These are phyloP conservation scores for Heliconius hermathena DNA, from an alignment of 1,140 invertebrate species.

Conservation along the genomic window DNA sequence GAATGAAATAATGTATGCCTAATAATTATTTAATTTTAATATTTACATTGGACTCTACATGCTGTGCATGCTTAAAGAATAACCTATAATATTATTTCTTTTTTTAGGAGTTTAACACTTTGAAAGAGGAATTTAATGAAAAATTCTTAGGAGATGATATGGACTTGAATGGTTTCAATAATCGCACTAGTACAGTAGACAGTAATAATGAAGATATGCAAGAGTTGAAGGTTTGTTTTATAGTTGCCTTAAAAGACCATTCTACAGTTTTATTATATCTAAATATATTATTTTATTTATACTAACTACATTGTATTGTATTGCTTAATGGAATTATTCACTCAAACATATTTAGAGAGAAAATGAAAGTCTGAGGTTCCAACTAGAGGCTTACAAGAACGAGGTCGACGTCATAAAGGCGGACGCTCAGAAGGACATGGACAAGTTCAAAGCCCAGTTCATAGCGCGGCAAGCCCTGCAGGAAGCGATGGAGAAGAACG, in stretches of 20 bases:
- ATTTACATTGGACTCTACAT: background rate
- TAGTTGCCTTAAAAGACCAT: background rate
- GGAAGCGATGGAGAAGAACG: conserved; percentile 61
- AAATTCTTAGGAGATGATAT: conserved; percentile 65
- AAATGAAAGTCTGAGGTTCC: conserved; percentile 94
- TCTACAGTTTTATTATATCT: background rate
- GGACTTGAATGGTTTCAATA: conserved; percentile 57
- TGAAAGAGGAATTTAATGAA: conserved; percentile 75
- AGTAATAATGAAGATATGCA: conserved; percentile 54
- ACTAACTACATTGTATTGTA: background rate
- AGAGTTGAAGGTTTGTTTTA: conserved; percentile 59
- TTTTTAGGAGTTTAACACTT: conserved; percentile 69
- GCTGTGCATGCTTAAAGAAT: background rate
- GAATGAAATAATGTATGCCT: background rate
- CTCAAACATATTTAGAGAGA: conserved; percentile 85
- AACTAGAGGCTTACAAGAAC: conserved; percentile 97
- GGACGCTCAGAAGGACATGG: conserved; percentile 82
- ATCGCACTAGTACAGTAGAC: conserved; percentile 39
- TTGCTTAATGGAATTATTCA: background rate
- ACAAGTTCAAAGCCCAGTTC: conserved; percentile 76
- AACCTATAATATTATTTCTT: conserved; percentile 14
- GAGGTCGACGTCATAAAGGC: conserved; percentile 88
- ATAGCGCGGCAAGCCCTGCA: conserved; percentile 71
- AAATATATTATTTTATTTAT: too few species aligned
- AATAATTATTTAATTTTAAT: background rate